phyloP scores from a whole-genome alignment of 2,888 invertebrate genomes.

The Ectemnius lituratus region DNA sequence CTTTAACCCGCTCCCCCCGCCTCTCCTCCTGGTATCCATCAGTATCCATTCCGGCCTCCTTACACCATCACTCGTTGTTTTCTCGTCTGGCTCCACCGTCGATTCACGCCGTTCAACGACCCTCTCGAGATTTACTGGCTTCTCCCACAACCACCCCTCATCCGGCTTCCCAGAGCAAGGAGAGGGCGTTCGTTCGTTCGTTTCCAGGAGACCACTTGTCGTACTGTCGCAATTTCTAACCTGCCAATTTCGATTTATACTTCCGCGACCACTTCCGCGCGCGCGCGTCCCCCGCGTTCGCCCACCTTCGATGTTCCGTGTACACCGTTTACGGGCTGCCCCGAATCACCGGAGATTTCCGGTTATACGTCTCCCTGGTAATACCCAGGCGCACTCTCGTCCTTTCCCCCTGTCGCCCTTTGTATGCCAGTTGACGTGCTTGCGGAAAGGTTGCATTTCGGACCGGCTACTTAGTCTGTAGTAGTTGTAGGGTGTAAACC shows the following conservation, averaged over 20 bases:
- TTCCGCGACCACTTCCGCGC: conserved; percentile 15
- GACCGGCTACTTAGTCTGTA: too few relatives aligned
- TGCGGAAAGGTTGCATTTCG: too few relatives aligned
- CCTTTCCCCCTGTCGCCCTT: conserved; percentile 26
- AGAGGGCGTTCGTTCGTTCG: conserved; percentile 9
- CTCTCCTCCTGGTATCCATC: conserved; percentile 8
- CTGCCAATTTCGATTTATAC: conserved; percentile 66
- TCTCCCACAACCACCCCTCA: conserved; percentile 7
- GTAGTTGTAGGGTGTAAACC: too few relatives aligned
- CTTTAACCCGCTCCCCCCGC: too few relatives aligned
- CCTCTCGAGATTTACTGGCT: conserved; percentile 55
- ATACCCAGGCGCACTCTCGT: conserved; percentile 23
- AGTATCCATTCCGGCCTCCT: conserved; percentile 1
- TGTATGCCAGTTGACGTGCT: too few relatives aligned
- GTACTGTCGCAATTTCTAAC: conserved; percentile 58
- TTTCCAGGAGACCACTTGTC: conserved; percentile 10
- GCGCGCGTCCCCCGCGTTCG: background rate
- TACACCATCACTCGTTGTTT: conserved; percentile 14
- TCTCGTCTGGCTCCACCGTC: conserved; percentile 36
- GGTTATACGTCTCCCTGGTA: conserved; percentile 29
- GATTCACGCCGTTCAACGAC: conserved; percentile 38
- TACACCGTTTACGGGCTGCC: conserved; percentile 19
- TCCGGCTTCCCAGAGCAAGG: conserved; percentile 10
- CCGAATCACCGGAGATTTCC: conserved; percentile 13
- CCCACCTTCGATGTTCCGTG: conserved; percentile 12